A percentile compares a stretch with the other conserved stretches of the same genome.
Conservation (phyloP, 2,113 vertebrate genomes). For the Psephotus haematonotus region DNA sequence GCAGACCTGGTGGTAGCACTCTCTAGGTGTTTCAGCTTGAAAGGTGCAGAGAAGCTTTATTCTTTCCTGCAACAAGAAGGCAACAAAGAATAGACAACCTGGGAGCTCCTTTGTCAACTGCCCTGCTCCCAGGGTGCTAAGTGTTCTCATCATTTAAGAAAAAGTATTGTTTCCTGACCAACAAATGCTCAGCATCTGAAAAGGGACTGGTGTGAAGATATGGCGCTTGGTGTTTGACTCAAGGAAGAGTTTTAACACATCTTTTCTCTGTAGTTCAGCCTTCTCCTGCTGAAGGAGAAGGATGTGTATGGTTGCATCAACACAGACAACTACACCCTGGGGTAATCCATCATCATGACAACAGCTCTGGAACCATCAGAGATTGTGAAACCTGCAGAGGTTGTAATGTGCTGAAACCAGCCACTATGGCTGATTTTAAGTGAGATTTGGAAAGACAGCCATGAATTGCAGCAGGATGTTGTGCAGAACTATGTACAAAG, state of each 20-base stretch:
- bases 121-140: not conserved
- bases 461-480: not conserved
- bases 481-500: not conserved
- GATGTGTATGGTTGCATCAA: not conserved
- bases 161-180: not conserved
- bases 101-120: not conserved
- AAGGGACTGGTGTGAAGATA: not conserved
- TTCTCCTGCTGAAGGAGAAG: not conserved
- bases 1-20: not conserved
- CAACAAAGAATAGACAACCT: not conserved
- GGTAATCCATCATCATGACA: not conserved
- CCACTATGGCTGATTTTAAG: not conserved
- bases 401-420: not conserved
- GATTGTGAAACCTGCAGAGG: not conserved
- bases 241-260: not conserved
- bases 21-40: not conserved
- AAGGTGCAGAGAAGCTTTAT: not conserved
- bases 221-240: not conserved
- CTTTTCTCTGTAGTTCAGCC: not conserved
- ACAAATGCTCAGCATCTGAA: fast-evolving
- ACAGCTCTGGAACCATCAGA: not conserved
- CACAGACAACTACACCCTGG: not conserved
- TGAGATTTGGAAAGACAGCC: not conserved
- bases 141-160: not conserved
- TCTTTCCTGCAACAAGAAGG: not conserved